A percentile compares a stretch with the other conserved stretches of the same genome.
Conservation (phyloP, 2,888 invertebrate species). For the Cephus runcator region DNA sequence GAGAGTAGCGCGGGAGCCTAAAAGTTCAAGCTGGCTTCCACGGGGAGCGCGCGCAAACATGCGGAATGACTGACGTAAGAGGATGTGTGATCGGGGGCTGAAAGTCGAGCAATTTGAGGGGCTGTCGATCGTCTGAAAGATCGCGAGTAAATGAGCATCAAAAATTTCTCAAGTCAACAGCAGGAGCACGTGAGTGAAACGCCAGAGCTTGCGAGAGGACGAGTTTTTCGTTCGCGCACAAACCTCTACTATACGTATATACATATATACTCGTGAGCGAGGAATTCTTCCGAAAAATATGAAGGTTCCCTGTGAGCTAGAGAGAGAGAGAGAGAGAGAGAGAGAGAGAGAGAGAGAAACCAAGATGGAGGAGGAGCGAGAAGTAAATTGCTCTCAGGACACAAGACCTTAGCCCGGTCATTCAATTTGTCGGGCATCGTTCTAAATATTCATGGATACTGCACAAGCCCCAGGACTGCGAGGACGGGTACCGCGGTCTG, state of each 20-base stretch:
- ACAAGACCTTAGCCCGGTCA: not conserved
- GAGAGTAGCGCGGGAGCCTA: not conserved
- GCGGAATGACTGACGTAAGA: not conserved
- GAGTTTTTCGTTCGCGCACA: not conserved
- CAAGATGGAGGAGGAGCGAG: fast-evolving
- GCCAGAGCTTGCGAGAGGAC: not conserved
- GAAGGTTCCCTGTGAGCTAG: not conserved
- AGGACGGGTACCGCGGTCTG: not conserved
- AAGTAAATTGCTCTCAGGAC: not conserved
- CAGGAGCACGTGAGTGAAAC: not conserved
- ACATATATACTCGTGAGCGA: not conserved
- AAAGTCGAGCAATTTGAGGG: conserved; percentile 15
- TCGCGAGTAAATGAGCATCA: conserved; percentile 2
- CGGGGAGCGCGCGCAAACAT: not conserved
- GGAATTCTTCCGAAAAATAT: not conserved
- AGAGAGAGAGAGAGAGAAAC: not conserved
- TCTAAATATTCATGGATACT: not conserved
- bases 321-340: not conserved
- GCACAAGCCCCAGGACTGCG: not conserved
- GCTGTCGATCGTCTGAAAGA: conserved; percentile 21
- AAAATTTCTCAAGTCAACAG: not conserved
- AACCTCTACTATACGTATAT: not conserved
- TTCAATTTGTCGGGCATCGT: not conserved
- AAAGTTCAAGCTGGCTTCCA: not conserved
- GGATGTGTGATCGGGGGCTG: not conserved